Conservation (phyloP, 2,797 vertebrate genomes). For the Fratercula arctica region DNA sequence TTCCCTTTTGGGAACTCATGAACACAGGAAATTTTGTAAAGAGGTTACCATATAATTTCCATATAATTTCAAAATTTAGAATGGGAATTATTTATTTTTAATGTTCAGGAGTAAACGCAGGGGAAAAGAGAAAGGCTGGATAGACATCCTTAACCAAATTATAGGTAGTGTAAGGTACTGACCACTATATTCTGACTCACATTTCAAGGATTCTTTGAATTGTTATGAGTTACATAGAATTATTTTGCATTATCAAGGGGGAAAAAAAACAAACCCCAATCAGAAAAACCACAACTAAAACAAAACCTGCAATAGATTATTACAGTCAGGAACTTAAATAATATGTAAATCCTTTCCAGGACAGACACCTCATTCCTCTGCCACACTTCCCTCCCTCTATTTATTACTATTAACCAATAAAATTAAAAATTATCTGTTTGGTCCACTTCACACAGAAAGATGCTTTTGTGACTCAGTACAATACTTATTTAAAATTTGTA, state of each 20-base stretch:
- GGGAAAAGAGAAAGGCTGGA: neutral
- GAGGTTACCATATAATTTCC: neutral
- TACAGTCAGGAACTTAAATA: neutral
- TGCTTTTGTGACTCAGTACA: neutral
- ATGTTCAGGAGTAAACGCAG: neutral
- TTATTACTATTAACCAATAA: neutral
- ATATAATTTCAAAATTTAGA: neutral
- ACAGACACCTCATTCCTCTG: neutral
- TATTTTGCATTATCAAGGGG: neutral
- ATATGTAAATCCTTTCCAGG: neutral
- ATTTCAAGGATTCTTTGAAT: neutral
- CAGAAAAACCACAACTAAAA: neutral
- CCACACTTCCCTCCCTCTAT: neutral
- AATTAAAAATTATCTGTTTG: neutral
- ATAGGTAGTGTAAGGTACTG: neutral
- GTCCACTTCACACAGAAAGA: neutral
- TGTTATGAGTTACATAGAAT: neutral
- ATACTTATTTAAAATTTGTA: neutral
- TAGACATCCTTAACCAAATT: neutral
- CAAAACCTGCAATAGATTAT: neutral
- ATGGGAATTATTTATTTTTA: neutral
- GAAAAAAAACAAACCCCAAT: neutral
- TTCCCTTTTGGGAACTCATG: neutral
- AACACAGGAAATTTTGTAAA: neutral
- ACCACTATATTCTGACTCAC: neutral